Conservation (phyloP, 1,140 invertebrate species). For the Caenorhabditis brenneri region DNA sequence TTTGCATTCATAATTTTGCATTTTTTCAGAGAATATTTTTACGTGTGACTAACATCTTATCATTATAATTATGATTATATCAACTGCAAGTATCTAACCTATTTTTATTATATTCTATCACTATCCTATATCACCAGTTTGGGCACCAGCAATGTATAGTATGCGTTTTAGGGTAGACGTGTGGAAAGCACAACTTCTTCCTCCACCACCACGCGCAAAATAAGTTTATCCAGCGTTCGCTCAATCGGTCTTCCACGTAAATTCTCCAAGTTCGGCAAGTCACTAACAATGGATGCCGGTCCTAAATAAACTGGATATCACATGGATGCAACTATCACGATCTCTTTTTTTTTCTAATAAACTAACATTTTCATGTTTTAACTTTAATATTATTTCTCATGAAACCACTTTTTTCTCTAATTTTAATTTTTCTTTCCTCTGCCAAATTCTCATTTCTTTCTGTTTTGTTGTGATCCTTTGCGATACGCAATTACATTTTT, state of each 20-base stretch:
- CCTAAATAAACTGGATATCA: slow-evolving; percentile 17
- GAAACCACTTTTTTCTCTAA: background rate
- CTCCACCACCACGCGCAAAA: slow-evolving; percentile 60
- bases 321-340: background rate
- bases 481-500: background rate
- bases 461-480: background rate
- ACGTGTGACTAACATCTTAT: background rate
- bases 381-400: background rate
- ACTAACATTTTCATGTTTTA: background rate
- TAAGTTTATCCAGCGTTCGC: slow-evolving; percentile 67
- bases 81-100: background rate
- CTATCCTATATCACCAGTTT: slow-evolving; percentile 41
- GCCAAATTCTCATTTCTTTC: background rate
- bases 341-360: background rate
- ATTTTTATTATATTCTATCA: background rate
- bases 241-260: slow-evolving; percentile 67
- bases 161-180: slow-evolving; percentile 38
- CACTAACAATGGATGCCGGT: slow-evolving; percentile 64
- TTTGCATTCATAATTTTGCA: background rate
- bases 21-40: background rate
- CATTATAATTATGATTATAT: background rate
- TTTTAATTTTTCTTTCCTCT: background rate
- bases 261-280: slow-evolving; percentile 68
- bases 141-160: slow-evolving; percentile 40
- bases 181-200: slow-evolving; percentile 46